Percentiles rank a stretch among this genome's conserved stretches.
These are phyloP conservation scores for Trogon surrucura DNA, from an alignment of 2,113 vertebrate species.

Conservation along the genomic window DNA sequence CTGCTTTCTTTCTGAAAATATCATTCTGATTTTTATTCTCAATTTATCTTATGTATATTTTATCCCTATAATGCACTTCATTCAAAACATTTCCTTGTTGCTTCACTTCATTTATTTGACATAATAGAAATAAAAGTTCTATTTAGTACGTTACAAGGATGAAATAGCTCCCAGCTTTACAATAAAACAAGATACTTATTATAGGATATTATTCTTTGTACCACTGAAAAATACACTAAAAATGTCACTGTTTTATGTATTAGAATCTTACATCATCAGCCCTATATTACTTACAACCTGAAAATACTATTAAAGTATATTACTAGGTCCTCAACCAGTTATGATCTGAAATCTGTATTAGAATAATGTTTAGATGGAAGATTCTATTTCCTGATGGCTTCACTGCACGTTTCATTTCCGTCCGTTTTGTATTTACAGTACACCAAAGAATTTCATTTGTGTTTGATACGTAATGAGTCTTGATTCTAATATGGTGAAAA, in stretches of 20 bases:
- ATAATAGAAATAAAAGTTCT: constrained; percentile 70
- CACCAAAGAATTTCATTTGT: neutral
- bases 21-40: constrained; percentile 37
- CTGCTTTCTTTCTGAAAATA: neutral
- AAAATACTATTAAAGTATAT: neutral
- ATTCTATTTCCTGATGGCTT: neutral
- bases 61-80: constrained; percentile 53
- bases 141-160: constrained; percentile 41
- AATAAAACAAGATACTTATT: constrained; percentile 63
- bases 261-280: constrained; percentile 26
- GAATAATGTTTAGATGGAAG: neutral
- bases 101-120: constrained; percentile 71
- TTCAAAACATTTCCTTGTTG: constrained; percentile 63
- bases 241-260: constrained; percentile 44
- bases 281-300: neutral
- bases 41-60: constrained; percentile 59
- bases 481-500: neutral
- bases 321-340: neutral
- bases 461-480: neutral
- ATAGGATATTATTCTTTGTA: constrained; percentile 36
- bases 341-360: neutral
- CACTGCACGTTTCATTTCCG: neutral
- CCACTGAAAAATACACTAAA: neutral
- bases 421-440: neutral
- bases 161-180: constrained; percentile 50